Base-by-base conservation (phyloP, 2,113 vertebrate genomes). In the Hucho hucho region DNA sequence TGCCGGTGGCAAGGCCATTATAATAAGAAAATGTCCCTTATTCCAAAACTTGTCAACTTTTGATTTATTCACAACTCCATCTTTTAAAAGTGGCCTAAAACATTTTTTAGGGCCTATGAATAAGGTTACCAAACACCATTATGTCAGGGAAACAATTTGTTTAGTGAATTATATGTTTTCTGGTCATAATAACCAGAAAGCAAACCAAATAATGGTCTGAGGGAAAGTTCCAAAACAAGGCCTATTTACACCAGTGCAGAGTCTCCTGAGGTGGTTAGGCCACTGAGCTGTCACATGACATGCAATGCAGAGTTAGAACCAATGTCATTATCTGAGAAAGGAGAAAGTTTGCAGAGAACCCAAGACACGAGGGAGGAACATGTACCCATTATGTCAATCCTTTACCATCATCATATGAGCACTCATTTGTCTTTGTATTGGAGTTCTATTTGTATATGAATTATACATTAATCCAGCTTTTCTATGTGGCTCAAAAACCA, bases 301-400 rank as follows among this genome's bases (percentile, higher is more conserved):
- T 69, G 69, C 49, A 63, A 59, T 29, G 70, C 73, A 59, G 7
- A 67, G 73, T 65, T 75, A 77, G 70, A 79, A 76, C 70, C 37
- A 18, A 77, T 70, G 81, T 73, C 81, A 82, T 82, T 78, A 73
- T 69, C 74, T 58, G 47, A 69, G 67, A 79, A 68, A 74, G 47
- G 66, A 64, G 58, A 18, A 28, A 77, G 59, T 76, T 74, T 66
- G 43, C 61, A 29, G 37, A 32, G 16, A 65, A 67, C 14, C 67
- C 32, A 20, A 20, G 24, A 56, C 72, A 58, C 32, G 1, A 73
- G n/a, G 47, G 65, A 77, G 43, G 28, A 53, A 68, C 66, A 74
- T 77, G 74, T 56, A 65, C 67, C 78, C 69, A 56, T 58, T 69
- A 70, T 61, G 80, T 71, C 69, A 67, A 70, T 76, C 80, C 73